Conservation (phyloP, 2,888 invertebrate genomes). For the Macrosoma leucophasiata region DNA sequence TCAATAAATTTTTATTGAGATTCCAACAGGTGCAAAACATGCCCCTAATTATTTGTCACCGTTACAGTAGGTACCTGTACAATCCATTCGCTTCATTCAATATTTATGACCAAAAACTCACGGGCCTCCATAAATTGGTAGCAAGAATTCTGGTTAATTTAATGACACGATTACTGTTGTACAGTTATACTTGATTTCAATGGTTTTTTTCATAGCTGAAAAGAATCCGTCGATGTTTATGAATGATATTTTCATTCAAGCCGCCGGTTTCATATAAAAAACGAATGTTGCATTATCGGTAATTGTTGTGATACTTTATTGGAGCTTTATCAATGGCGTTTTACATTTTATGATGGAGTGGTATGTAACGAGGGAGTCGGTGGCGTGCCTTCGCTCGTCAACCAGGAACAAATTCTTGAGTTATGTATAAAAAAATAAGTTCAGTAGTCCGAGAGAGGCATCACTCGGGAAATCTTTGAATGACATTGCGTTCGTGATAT, state of each 20-base stretch:
- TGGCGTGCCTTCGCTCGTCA: constrained; percentile 51
- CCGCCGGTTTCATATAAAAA: constrained; percentile 33
- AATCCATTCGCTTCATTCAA: constrained; percentile 25
- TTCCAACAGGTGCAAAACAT: too few species aligned
- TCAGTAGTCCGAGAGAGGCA: constrained; percentile 42
- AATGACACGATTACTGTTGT: constrained; percentile 17
- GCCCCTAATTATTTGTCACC: constrained; percentile 22
- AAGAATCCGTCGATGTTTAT: constrained; percentile 16
- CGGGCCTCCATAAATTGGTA: constrained; percentile 18
- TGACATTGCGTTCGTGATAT: constrained; percentile 49
- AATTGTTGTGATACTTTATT: constrained; percentile 51
- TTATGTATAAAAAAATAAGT: constrained; percentile 41
- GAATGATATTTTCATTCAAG: constrained; percentile 44
- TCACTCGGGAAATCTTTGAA: constrained; percentile 60
- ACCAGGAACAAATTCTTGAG: constrained; percentile 70
- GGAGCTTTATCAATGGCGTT: constrained; percentile 47
- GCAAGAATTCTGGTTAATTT: constrained; percentile 18
- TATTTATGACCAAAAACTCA: constrained; percentile 24
- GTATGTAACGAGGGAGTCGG: constrained; percentile 49
- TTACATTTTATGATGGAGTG: constrained; percentile 65
- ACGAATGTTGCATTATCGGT: constrained; percentile 36
- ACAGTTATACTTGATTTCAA: constrained; percentile 20
- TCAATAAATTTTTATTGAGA: too few species aligned
- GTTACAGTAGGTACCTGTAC: constrained; percentile 18
- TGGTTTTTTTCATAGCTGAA: constrained; percentile 18